A percentile compares a stretch with the other conserved stretches of the same genome.
Evolutionary conservation across 2,888 invertebrate species (phyloP).

Genomic region (Drosophila eohydei): DNA sequence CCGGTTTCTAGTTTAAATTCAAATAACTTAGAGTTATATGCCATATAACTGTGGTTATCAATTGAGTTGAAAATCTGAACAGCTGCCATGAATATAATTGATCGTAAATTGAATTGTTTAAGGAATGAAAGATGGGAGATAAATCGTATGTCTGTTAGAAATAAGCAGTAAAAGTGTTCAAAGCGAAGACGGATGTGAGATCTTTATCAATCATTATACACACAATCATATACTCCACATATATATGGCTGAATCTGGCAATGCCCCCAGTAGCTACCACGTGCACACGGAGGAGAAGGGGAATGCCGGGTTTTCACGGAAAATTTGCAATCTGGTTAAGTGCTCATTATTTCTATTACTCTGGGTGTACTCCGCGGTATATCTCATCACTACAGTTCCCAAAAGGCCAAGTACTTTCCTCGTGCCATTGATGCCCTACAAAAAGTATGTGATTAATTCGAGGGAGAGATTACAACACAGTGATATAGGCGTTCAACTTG

Average conservation of each 20-base stretch:
- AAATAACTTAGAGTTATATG: background rate
- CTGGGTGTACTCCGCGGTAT: background rate
- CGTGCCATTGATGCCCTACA: slow-evolving; percentile 1
- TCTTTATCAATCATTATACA: background rate
- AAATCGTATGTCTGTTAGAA: background rate
- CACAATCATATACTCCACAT: background rate
- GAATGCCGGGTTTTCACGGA: background rate
- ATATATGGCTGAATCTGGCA: background rate
- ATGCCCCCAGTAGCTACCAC: background rate
- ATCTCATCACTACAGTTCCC: background rate
- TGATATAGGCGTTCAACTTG: background rate
- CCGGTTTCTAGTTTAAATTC: background rate
- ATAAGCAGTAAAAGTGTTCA: background rate
- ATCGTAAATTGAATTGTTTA: slow-evolving; percentile 1
- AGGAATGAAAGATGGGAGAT: slow-evolving; percentile 1
- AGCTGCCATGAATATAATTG: slow-evolving; percentile 2
- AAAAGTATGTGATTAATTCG: background rate
- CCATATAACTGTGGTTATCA: background rate
- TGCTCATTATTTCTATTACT: background rate
- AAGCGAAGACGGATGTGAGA: background rate
- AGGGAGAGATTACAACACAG: background rate
- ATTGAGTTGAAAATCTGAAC: background rate
- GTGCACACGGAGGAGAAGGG: background rate
- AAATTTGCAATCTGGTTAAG: background rate
- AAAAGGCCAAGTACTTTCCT: background rate